Base-by-base conservation (phyloP, 2,888 invertebrate genomes). In the Torymus aiolomorphi region DNA sequence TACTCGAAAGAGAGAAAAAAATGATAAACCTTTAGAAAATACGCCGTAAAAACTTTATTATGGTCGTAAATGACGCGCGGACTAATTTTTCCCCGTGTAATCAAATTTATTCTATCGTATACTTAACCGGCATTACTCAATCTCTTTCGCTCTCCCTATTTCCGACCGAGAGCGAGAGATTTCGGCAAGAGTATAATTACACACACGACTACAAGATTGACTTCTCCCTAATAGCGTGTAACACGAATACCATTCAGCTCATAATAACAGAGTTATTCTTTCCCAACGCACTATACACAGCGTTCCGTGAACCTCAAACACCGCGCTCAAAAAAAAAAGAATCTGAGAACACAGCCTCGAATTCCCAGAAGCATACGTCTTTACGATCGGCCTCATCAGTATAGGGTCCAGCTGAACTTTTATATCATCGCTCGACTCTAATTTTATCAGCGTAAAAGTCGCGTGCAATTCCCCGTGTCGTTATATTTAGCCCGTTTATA, bases 401-500 rank as follows among this genome's bases (percentile, higher is more conserved):
- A 8, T 42, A 42, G 5, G 8, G 42, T 42, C 42, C 42, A 42
- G 42, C 42, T 42, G 42, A 42, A 42, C 42, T 42, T 42, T 42
- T 42, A 42, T 42, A 42, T 42, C 42, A 42, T 42, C 42, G 8
- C 42, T 42, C 42, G 42, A 42, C 42, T 42, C 62, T 61, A 76
- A 80, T 72, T 72, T 80, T 56, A 71, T 67, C n/a, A 56, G 54
- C 10, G 70, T 65, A 70, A 78, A 74, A 74, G 63, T 74, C 74
- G 74, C 72, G 52, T 8, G 42, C 42, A 42, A 42, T 42, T 42
- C 31, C 11, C 4, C 62, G 49, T n/a, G 70, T 74, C 52, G 63
- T 78, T 74, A 78, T 70, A 78, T 69, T 67, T 62, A 69, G 42
- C 42, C 42, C 24, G 14, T 42, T 12, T 67, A 67, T 69, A 57